A percentile compares a stretch with the other conserved stretches of the same genome.
Evolutionary conservation across 2,113 vertebrate genomes (phyloP).

Genomic region (Mola mola): DNA sequence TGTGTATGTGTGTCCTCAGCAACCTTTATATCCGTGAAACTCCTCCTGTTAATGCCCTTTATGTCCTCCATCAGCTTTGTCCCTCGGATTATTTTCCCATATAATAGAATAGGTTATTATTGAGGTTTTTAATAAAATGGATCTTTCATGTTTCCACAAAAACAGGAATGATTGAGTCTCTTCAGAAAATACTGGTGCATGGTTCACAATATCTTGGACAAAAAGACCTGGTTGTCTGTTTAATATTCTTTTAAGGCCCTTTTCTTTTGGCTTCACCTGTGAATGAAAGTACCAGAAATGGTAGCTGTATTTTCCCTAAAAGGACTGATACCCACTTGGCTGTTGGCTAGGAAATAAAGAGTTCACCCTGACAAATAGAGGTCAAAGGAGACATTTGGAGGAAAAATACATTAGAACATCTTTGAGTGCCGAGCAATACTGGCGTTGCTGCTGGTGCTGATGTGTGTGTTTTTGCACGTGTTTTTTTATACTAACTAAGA

Average conservation of each 20-base stretch:
- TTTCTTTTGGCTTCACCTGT: too few relatives aligned
- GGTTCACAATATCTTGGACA: slow-evolving; percentile 26
- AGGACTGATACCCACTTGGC: too few relatives aligned
- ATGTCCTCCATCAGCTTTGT: slow-evolving; percentile 15
- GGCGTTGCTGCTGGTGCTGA: not conserved
- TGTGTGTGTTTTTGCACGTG: slow-evolving; percentile 5
- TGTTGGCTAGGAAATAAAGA: too few relatives aligned
- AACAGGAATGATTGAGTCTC: slow-evolving; percentile 6
- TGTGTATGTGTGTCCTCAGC: slow-evolving; percentile 41
- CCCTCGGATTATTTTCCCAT: not conserved
- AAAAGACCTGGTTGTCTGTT: too few relatives aligned
- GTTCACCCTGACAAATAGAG: too few relatives aligned
- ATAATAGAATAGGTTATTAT: slow-evolving; percentile 5
- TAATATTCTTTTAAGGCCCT: too few relatives aligned
- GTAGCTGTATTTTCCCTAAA: too few relatives aligned
- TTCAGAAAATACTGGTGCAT: not conserved
- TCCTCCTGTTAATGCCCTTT: slow-evolving; percentile 28
- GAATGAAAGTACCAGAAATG: too few relatives aligned
- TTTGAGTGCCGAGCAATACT: too few relatives aligned
- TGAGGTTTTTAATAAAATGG: slow-evolving; percentile 17
- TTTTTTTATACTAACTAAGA: slow-evolving; percentile 4
- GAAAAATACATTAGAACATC: too few relatives aligned
- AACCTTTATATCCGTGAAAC: slow-evolving; percentile 34
- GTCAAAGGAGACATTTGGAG: too few relatives aligned
- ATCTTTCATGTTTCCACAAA: not conserved